Base-by-base conservation (phyloP, 1,140 invertebrate genomes). In the Trypoxylus dichotomus region DNA sequence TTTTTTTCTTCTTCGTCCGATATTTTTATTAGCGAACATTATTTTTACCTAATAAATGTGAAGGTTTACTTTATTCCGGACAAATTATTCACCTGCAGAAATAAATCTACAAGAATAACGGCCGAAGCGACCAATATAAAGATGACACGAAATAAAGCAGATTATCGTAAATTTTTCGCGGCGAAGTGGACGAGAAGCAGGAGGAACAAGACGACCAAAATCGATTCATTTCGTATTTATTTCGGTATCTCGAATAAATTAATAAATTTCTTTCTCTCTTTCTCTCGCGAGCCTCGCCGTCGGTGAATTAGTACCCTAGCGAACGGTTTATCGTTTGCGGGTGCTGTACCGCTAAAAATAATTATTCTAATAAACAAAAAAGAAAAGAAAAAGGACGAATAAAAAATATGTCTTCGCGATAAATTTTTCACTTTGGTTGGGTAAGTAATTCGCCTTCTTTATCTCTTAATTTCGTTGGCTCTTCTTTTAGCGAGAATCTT, bases 81-180 rank as follows among this genome's bases (percentile, higher is more conserved):
- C 43, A 47, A 47, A 47, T 47, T 47, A 47, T 47, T 47, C 13
- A 47, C 13, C 11, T 47, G n/a, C 13, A 63, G 8, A 63, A 24
- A 63, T 63, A 63, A 63, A 63, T 63, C 21, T 27, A 63, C n/a
- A 63, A 63, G 60, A 63, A 19, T 10, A 63, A 63, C 19, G 19
- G 21, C 13, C 8, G 60, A 63, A 21, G 19, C 21, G 43, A 13
- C 13, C 19, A 63, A 63, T 63, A 24, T 63, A 63, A 63, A 63
- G 19, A 63, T 63, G 60, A 63, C 60, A 63, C 60, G 60, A 63
- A 24, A 63, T 63, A 63, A 63, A 63, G 60, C 60, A 63, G 60
- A 63, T 21, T 63, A 63, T 24, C 60, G 60, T 63, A 63, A 63
- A 63, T 63, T 63, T 27, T 10, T 47, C 13, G 11, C 43, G 5